A percentile compares a stretch with the other conserved stretches of the same genome.
Conservation (phyloP, 2,797 vertebrate genomes). For the Gymnoscopelus braueri region DNA sequence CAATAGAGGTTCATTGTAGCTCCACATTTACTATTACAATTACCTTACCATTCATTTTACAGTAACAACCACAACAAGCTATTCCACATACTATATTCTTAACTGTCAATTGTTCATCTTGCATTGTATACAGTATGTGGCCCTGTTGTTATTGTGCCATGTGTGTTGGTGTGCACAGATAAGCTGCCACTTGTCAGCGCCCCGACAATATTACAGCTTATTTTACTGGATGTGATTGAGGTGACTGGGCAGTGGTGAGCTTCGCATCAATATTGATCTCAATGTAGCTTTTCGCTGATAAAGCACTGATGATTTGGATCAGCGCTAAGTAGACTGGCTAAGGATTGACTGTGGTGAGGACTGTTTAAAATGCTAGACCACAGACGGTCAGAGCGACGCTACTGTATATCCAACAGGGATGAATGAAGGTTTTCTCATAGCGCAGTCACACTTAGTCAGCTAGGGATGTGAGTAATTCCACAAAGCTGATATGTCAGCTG, state of each 20-base stretch:
- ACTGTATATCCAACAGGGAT: constrained; percentile 2
- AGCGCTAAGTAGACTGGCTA: not conserved
- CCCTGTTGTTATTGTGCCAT: no score
- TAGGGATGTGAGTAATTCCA: not conserved
- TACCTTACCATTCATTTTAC: no score
- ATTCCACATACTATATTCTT: no score
- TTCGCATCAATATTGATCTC: not conserved
- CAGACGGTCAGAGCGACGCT: not conserved
- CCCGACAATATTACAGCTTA: no score
- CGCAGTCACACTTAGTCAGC: not conserved
- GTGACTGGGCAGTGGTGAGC: no score
- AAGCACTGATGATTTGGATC: constrained; percentile 4
- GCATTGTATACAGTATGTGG: no score
- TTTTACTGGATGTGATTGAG: no score
- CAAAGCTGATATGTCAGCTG: not conserved
- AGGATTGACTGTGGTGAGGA: not conserved
- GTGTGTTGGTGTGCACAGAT: no score
- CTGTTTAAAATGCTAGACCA: constrained; percentile 2
- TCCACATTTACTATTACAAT: no score
- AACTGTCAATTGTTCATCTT: no score
- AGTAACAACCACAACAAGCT: no score
- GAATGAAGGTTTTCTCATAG: not conserved
- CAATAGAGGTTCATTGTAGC: not conserved
- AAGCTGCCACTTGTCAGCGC: no score
- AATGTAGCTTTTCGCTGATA: not conserved